A percentile compares a stretch with the other conserved stretches of the same genome.
phyloP scores from a whole-genome alignment of 1,140 invertebrate species.

The Orchestia grillus region DNA sequence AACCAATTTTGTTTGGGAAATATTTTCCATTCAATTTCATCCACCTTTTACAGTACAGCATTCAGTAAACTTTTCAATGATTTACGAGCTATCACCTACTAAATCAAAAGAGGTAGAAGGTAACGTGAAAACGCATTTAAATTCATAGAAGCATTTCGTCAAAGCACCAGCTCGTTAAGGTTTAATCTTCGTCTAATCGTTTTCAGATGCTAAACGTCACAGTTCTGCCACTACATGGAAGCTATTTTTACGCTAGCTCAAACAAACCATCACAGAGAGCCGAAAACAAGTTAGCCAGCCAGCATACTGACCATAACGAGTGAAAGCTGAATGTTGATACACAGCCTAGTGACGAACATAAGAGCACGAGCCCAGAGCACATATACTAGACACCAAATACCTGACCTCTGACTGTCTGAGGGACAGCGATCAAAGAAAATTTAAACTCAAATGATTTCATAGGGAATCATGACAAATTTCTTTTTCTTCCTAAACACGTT shows the following conservation, averaged over 20 bases:
- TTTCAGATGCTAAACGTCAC: background rate
- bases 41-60: background rate
- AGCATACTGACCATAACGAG: background rate
- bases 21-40: background rate
- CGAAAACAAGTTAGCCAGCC: background rate
- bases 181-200: background rate
- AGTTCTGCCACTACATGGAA: background rate
- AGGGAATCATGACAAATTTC: too few species aligned
- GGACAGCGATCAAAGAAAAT: background rate
- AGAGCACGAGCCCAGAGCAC: background rate
- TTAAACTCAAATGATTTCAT: background rate
- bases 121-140: background rate
- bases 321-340: background rate
- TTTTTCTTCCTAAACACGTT: too few species aligned
- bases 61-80: background rate
- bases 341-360: background rate
- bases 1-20: background rate
- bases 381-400: background rate
- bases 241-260: background rate
- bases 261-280: background rate
- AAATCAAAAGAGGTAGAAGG: background rate
- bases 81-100: background rate
- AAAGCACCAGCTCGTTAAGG: background rate
- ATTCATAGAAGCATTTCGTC: background rate
- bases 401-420: background rate